Base-by-base conservation (phyloP, 35 echinoderm and acorn worm species). In the Apostichopus japonicus region DNA sequence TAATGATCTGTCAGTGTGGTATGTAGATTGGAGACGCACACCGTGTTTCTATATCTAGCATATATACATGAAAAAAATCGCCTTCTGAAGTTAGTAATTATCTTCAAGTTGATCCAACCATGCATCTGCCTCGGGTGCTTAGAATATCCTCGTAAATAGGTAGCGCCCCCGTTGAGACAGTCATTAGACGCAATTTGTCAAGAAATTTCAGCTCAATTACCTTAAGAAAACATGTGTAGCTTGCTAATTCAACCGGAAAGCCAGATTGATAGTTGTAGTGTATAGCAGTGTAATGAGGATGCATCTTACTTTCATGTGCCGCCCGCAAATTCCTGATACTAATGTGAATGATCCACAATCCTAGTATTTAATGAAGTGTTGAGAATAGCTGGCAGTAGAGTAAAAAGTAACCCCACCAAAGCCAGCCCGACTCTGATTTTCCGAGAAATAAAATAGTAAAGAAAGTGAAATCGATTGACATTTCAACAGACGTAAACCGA, bases 181-280 rank as follows among this genome's bases (percentile, higher is more conserved):
- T 84, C 81, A 84, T 55, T 84, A 22, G 80, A 84, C 54, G 81
- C 81, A 84, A 84, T 84, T 84, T 84, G 81, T 84, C 81, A 55
- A 84, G 81, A 84, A 23, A 84, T 84, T 84, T 84, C 55, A 58
- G 54, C 54, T 55, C 81, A 84, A 84, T 84, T 84, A 84, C 81
- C 11, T 23, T 58, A 84, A 22, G 81, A 84, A 84, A 84, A 84
- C 81, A 84, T 84, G 54, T 84, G 81, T 84, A 84, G 81, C 54
- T 23, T 84, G 54, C 81, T 58, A 55, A 84, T 23, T 57, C 81
- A 55, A 84, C 81, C 22, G 81, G 55, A 58, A 57, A 84, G 71
- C 81, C 81, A 58, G 54, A 84, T 57, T 58, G 81, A n/a, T 53
- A 44, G 33, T 44, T 44, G 33, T 44, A 44, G 33, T 44, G 33